These are phyloP conservation scores for Pyrochroa serraticornis DNA, from an alignment of 2,888 invertebrate genomes.

Conservation along the genomic window DNA sequence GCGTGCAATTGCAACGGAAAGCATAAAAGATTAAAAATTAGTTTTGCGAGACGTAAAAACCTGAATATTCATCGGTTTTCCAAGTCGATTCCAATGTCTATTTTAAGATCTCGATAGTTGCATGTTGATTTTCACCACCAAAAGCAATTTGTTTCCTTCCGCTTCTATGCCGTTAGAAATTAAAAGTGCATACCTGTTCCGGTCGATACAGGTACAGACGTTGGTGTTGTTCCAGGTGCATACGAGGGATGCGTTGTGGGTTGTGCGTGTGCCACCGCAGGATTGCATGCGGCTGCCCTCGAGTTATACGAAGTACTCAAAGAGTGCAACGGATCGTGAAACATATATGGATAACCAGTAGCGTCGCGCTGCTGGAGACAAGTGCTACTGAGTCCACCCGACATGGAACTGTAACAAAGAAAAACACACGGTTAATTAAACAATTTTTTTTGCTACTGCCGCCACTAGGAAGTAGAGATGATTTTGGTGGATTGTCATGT, in stretches of 20 bases:
- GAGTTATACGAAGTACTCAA: constrained; percentile 75
- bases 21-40: too few species aligned
- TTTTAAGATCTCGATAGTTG: too few species aligned
- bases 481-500: background rate
- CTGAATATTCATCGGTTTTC: too few species aligned
- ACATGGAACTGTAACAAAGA: constrained; percentile 77
- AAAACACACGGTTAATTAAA: constrained; percentile 1
- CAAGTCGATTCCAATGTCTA: too few species aligned
- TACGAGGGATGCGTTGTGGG: constrained; percentile 72
- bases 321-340: constrained; percentile 82
- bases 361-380: constrained; percentile 82
- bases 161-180: background rate
- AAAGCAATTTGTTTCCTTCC: too few species aligned
- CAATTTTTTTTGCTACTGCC: background rate
- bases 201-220: constrained; percentile 58
- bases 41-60: too few species aligned
- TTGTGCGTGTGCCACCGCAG: constrained; percentile 81
- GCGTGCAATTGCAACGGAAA: too few species aligned
- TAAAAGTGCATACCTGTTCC: constrained; percentile 56
- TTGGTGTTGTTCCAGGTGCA: constrained; percentile 65
- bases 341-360: constrained; percentile 86
- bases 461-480: too few species aligned
- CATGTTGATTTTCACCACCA: too few species aligned
- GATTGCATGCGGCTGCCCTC: constrained; percentile 68
- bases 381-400: constrained; percentile 78